Percentiles rank a stretch among this genome's conserved stretches.
phyloP scores from a whole-genome alignment of 2,113 vertebrate species.

The Ceratotherium simum region DNA sequence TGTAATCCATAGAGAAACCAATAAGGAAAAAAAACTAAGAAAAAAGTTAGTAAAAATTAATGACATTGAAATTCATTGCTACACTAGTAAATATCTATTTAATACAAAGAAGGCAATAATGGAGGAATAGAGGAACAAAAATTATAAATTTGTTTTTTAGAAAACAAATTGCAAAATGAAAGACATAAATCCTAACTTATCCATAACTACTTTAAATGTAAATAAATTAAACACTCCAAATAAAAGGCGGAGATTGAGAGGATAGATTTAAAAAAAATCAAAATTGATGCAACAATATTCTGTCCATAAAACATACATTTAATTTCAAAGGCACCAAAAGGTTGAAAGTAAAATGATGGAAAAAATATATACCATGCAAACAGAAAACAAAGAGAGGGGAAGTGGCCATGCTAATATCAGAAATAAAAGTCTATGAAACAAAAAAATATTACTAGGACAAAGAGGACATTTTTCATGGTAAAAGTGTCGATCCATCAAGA shows the following conservation, averaged over 20 bases:
- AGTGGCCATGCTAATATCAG: not conserved
- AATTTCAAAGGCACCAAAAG: not conserved
- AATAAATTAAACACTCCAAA: not conserved
- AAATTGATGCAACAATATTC: not conserved
- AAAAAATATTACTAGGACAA: not conserved
- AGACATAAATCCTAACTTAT: not conserved
- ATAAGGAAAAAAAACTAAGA: not conserved
- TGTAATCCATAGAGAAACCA: not conserved
- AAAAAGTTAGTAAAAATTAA: not conserved
- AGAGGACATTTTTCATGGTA: not conserved
- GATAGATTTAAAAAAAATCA: not conserved
- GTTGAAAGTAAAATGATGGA: not conserved
- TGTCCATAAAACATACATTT: not conserved
- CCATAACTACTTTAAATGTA: not conserved
- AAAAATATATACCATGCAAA: not conserved
- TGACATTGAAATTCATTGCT: not conserved
- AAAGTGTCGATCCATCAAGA: not conserved
- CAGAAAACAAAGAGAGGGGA: not conserved
- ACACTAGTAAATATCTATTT: not conserved
- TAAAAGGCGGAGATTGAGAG: not conserved
- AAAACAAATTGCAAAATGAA: not conserved
- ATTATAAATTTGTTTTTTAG: not conserved
- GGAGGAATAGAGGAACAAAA: not conserved
- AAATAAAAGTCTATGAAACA: not conserved
- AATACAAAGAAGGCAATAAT: not conserved